Evolutionary conservation across 2,888 invertebrate species (phyloP), one percentile per base, ranked within the genome.

Genomic region (Acronicta aceris): DNA sequence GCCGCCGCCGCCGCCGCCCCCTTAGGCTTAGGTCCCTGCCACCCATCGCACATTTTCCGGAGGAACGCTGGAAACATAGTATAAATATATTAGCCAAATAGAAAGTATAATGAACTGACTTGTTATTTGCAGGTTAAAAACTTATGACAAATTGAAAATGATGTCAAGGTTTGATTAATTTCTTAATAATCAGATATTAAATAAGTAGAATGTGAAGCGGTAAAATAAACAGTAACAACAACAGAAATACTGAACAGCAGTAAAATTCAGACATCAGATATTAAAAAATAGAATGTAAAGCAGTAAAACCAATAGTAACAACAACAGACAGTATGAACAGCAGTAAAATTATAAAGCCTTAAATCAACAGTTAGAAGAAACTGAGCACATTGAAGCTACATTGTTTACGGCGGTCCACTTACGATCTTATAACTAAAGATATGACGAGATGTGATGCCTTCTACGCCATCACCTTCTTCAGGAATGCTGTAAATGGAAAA

Each of bases 41-140:
- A 93, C 91, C 96, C 95, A 85, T 96, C 96, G 93, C 97, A 97
- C 96, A 98, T 96, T 96, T 96, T 97, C 95, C 97, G 96, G 93
- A 98, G 96, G 96, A 98, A 98, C 94, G 97, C 98, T 98, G 95
- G 43, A 86, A 75, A 70, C 5, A 25, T 55, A 64, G 10, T 41
- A 53, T 0, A 50, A 13, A 51, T 16, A 13, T n/a, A 58, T 65
- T 50, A 63, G 49, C 43, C 61, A 36, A 27, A 50, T 13, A n/a
- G 45, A 59, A 46, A 2, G 30, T 7, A 48, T 46, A 30, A 12
- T 30, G 1, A 42, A 17, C 6, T 12, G n/a, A 54, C 47, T 58
- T 59, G 75, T 78, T 71, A 79, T 65, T 64, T 65, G 69, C 62
- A 57, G 53, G 65, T 78, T 78, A 77, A 50, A 16, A 59, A 41